Conservation (phyloP, 2,888 invertebrate genomes). For the Macrophya alboannulata region DNA sequence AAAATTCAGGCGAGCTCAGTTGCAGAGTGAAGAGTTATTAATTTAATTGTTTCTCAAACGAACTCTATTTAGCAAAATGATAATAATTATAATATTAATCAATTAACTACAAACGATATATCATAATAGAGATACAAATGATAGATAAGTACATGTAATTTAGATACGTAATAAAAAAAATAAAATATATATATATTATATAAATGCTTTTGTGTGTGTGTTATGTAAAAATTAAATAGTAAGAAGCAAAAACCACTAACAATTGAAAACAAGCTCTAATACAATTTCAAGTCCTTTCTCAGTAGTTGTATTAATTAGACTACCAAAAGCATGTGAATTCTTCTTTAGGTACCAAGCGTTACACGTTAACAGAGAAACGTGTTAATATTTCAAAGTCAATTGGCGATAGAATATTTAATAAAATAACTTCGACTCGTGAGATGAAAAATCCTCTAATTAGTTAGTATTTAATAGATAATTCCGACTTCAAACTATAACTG, state of each 20-base stretch:
- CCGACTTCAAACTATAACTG: slow-evolving; percentile 42
- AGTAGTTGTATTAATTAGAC: slow-evolving; percentile 30
- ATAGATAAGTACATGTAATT: neutral
- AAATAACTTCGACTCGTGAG: neutral
- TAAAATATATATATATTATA: neutral
- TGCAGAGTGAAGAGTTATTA: slow-evolving; percentile 17
- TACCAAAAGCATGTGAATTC: slow-evolving; percentile 20
- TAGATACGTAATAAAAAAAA: neutral
- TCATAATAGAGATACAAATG: neutral
- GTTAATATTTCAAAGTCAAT: neutral
- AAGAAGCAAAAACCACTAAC: slow-evolving; percentile 25
- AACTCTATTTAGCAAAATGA: slow-evolving; percentile 6
- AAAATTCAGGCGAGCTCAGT: slow-evolving; percentile 38
- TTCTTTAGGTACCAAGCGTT: slow-evolving; percentile 17
- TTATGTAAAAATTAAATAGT: slow-evolving; percentile 13
- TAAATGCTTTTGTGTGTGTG: neutral
- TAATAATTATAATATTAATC: neutral
- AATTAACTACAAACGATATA: neutral
- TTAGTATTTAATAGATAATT: neutral
- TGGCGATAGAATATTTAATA: slow-evolving; percentile 17
- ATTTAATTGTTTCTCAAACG: neutral
- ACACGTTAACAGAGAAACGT: neutral
- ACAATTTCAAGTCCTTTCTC: neutral
- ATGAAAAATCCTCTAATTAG: neutral
- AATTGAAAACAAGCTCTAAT: slow-evolving; percentile 17